These are phyloP conservation scores for Myoxocephalus aenaeus DNA, from an alignment of 2,797 vertebrate genomes.

Conservation along the genomic window DNA sequence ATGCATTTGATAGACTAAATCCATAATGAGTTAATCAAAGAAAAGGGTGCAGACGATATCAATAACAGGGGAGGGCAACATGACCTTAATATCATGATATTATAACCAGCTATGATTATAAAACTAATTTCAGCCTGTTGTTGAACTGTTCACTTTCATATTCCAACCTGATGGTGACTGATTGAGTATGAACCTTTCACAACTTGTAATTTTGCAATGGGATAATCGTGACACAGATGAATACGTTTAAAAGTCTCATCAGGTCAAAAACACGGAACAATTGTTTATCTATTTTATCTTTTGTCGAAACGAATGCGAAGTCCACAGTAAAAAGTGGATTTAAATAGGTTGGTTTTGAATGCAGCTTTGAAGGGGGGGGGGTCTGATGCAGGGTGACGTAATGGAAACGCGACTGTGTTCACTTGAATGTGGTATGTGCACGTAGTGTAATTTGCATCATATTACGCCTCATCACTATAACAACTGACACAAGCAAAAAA, in stretches of 20 bases:
- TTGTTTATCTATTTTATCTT: not conserved
- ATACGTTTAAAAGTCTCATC: no score
- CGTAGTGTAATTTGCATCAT: not conserved
- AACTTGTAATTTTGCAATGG: no score
- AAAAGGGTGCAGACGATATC: not conserved
- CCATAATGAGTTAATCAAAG: not conserved
- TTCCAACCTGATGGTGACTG: no score
- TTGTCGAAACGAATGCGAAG: accelerated
- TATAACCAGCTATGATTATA: not conserved
- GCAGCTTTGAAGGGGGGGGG: no score
- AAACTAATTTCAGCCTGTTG: no score
- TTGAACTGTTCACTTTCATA: not conserved
- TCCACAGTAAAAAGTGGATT: not conserved
- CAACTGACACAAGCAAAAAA: not conserved
- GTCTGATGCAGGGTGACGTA: not conserved
- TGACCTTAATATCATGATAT: not conserved
- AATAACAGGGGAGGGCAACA: not conserved
- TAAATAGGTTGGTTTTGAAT: no score
- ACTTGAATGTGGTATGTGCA: not conserved
- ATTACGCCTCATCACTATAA: not conserved
- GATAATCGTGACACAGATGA: no score
- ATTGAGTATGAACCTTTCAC: no score
- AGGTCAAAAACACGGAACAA: no score
- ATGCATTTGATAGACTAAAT: not conserved
- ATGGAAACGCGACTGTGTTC: not conserved